Base-by-base conservation (phyloP, 2,113 vertebrate genomes). In the Urocolius indicus region DNA sequence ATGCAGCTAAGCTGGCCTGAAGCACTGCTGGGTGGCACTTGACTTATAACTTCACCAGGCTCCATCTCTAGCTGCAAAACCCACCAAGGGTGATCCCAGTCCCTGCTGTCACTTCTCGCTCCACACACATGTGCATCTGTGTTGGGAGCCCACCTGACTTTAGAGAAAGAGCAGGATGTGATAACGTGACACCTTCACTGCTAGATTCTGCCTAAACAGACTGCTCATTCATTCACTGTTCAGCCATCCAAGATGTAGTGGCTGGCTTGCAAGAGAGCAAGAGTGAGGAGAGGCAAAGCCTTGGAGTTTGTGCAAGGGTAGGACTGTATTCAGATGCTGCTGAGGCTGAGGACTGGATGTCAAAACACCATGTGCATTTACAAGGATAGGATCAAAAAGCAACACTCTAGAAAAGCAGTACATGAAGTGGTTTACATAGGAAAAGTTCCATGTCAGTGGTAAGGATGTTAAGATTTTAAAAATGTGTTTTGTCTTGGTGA, bases 1-100 rank as follows among this genome's bases (percentile, higher is more conserved):
- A 27, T 4, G 45, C 27, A 21, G 16, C n/a, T 5, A 2, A 1
- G 24, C 41, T 46, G 52, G 13, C 5, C 38, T 21, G 32, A 10
- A 48, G 7, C 46, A 1, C 7, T 24, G 58, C 59, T 5, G 38
- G 52, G 8, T 15, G 63, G 15, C 19, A 43, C 52, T 10, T 8
- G 34, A 34, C 5, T 2, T 43, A 6, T 8, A 12, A 36, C 16
- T 6, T 21, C 34, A 2, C 0, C 2, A 34, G 41, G 26, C 9
- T 5, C 9, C 4, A 2, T 32, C 61, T 23, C 57, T 17, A 38
- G 11, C 21, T 29, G n/a, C 82, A 59, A 36, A 54, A 15, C 46
- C 46, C 10, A 6, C 11, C 2, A 2, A 1, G 46, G 57, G 16
- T 19, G 34, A 15, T 5, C 21, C 48, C 16, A 4, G 34, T 18